phyloP scores from a whole-genome alignment of 2,113 vertebrate genomes.

The Nycticebus coucang region DNA sequence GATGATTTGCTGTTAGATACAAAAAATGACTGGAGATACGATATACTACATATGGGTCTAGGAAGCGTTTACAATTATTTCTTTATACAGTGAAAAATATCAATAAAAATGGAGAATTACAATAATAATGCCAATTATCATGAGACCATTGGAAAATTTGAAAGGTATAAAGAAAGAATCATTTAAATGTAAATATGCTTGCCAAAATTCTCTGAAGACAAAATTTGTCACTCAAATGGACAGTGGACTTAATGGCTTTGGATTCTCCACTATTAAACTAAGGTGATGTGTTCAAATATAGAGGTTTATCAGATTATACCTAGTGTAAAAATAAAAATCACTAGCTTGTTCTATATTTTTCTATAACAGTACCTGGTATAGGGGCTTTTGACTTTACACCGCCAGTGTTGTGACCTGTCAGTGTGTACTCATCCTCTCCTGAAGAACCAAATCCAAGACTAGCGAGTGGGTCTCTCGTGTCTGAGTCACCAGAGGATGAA shows the following conservation, averaged over 20 bases:
- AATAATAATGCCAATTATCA: not conserved
- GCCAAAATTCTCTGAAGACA: conserved; percentile 1
- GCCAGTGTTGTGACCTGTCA: not conserved
- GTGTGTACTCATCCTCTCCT: not conserved
- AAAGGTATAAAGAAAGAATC: not conserved
- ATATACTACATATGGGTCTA: not conserved
- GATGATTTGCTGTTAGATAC: not conserved
- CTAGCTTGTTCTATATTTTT: not conserved
- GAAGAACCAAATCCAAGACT: not conserved
- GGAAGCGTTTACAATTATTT: not conserved
- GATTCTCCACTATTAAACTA: not conserved
- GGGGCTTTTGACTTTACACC: not conserved
- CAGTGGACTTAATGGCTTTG: not conserved
- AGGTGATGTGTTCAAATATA: not conserved
- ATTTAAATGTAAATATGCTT: not conserved
- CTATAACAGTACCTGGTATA: not conserved
- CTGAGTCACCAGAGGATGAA: not conserved
- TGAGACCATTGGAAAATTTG: not conserved
- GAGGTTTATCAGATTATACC: not conserved
- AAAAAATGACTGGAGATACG: not conserved
- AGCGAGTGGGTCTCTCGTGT: not conserved
- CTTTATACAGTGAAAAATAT: not conserved
- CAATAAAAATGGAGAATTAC: not conserved
- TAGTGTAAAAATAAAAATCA: not conserved
- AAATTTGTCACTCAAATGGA: not conserved